Evolutionary conservation across 2,113 vertebrate species (phyloP).

Genomic region (Bagarius yarrelli): DNA sequence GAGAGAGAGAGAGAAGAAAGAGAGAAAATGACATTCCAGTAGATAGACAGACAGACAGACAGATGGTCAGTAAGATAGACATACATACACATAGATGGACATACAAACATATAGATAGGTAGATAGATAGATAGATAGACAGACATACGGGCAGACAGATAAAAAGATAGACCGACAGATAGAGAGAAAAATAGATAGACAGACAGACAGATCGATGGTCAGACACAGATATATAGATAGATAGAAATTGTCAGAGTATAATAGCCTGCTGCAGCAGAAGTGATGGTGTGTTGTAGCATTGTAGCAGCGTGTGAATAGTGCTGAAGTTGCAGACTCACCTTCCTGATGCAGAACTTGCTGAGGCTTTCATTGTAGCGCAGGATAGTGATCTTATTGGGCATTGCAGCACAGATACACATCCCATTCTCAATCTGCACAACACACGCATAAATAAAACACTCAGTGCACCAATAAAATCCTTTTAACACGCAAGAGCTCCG

Average conservation of each 20-base stretch:
- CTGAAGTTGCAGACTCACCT: conserved; percentile 70
- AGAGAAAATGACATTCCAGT: not conserved
- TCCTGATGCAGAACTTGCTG: conserved; percentile 96
- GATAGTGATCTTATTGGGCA: conserved; percentile 91
- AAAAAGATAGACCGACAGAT: not conserved
- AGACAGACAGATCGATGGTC: not conserved
- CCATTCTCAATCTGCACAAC: conserved; percentile 85
- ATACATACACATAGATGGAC: not conserved
- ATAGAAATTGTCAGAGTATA: not conserved
- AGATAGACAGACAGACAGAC: not conserved
- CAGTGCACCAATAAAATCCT: not conserved
- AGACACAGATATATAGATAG: not conserved
- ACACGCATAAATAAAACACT: not conserved
- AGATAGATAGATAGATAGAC: not conserved
- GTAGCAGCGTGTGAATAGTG: not conserved
- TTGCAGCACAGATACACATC: conserved; percentile 93
- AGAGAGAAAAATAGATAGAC: not conserved
- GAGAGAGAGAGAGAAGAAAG: not conserved
- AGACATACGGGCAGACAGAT: not conserved
- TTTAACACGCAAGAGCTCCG: not conserved
- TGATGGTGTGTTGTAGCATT: not conserved
- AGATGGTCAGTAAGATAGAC: not conserved
- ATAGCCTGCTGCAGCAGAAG: not conserved
- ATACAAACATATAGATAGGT: not conserved
- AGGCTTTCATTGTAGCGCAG: conserved; percentile 91